A percentile compares a stretch with the other conserved stretches of the same genome.
phyloP scores from a whole-genome alignment of 2,797 vertebrate genomes.

The Pipistrellus kuhlii region DNA sequence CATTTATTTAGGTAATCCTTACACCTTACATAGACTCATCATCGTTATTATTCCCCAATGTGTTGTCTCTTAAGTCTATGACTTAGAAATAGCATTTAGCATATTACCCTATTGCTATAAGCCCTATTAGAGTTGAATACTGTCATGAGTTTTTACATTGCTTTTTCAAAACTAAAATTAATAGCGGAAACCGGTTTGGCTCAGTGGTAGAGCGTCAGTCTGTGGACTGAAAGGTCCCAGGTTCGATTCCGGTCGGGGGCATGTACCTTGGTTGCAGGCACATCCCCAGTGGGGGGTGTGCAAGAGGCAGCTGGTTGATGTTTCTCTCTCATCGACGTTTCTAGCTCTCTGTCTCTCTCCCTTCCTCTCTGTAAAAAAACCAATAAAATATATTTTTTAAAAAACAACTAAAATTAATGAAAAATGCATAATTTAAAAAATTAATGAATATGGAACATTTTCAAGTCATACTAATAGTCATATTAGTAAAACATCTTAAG shows the following conservation, averaged over 20 bases:
- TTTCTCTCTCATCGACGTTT: too few relatives aligned
- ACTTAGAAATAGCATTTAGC: slow-evolving; percentile 18
- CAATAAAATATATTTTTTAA: too few relatives aligned
- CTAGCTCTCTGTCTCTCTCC: too few relatives aligned
- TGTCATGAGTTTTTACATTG: neutral
- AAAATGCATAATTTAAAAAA: slow-evolving; percentile 31
- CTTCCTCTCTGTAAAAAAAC: too few relatives aligned
- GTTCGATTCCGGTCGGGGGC: too few relatives aligned
- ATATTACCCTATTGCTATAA: neutral
- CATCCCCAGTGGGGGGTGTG: too few relatives aligned
- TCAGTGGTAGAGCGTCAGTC: too few relatives aligned
- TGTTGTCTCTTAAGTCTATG: neutral
- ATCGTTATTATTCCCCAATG: neutral
- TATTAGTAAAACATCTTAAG: slow-evolving; percentile 32
- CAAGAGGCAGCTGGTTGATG: too few relatives aligned
- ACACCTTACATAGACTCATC: neutral
- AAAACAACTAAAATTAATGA: neutral
- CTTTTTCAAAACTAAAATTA: slow-evolving; percentile 44
- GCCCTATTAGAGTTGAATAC: neutral
- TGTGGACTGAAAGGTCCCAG: too few relatives aligned
- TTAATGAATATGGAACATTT: neutral
- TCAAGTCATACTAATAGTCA: neutral
- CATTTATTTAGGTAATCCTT: neutral
- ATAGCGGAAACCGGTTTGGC: neutral
- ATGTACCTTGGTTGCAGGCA: too few relatives aligned